Evolutionary conservation across 92 coral and sea anemone genomes (phyloP), one percentile per base, ranked within the genome.

Genomic region (Epizoanthus fatuus): DNA sequence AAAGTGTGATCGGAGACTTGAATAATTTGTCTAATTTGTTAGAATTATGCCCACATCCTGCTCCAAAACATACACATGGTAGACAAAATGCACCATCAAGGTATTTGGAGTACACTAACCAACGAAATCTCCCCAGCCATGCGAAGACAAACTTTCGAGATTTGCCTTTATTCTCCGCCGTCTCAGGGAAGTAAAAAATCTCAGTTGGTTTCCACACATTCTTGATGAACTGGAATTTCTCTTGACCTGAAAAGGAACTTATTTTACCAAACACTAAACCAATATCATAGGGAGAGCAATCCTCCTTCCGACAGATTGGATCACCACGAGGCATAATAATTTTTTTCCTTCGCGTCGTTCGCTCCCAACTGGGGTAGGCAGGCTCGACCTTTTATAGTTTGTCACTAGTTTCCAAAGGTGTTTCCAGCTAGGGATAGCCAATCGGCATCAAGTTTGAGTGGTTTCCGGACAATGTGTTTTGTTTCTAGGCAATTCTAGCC

Each of bases 31-130:
- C 66, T 58, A 83, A 57, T 58, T 70, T 86, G 72, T 86, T 86
- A 38, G 75, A 52, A 68, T 87, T 81, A 72, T 68, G 64, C 70
- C 91, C 83, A 65, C 87, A 81, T 55, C 73, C 69, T 15, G 72
- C 91, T 64, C 87, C 91, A 87, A 86, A 86, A 76, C 68, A 86
- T 76, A 86, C 84, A 86, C 84, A 86, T 32, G 85, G 69, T 39
- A 77, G 49, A 87, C 87, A 81, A 87, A 87, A 79, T 70, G 74
- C 86, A 29, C 88, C 88, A 74, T 88, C 88, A 60, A 75, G 64
- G 65, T 74, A 88, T 83, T 88, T 83, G 73, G 92, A 88, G 65
- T 88, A 83, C 51, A 75, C 88, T 62, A 82, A 78, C 92, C 92
- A 88, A 74, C 80, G 83, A 82, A 69, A 81, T 87, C 57, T 73